Evolutionary conservation across 2,888 invertebrate genomes (phyloP).

Genomic region (Acronicta aceris): DNA sequence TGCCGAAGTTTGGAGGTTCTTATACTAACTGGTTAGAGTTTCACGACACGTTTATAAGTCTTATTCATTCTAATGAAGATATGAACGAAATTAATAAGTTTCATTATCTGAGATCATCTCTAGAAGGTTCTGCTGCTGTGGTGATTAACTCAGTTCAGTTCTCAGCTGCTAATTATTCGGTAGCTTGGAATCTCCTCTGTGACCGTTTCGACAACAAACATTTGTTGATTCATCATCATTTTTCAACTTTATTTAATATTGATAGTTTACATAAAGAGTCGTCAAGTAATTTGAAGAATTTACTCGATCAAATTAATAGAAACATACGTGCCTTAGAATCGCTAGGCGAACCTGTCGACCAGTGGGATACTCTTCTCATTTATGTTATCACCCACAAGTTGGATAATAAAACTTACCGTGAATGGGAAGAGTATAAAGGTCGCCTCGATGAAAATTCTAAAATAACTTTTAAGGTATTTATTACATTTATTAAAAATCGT

Average conservation of each 20-base stretch:
- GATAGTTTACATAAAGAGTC: background rate
- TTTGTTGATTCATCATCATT: background rate
- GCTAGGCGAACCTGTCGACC: background rate
- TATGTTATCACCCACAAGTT: background rate
- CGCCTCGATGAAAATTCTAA: slow-evolving; percentile 4
- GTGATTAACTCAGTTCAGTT: background rate
- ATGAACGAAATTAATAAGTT: no score
- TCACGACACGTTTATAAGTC: no score
- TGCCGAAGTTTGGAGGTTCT: no score
- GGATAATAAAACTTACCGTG: slow-evolving; percentile 5
- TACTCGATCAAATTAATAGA: background rate
- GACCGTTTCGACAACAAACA: background rate
- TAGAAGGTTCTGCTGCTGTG: background rate
- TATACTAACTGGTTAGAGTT: no score
- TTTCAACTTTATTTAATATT: background rate
- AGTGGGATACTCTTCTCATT: background rate
- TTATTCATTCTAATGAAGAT: no score
- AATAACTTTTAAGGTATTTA: slow-evolving; percentile 22
- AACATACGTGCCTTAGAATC: background rate
- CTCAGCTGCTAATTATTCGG: background rate
- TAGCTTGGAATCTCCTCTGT: background rate
- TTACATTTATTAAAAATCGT: background rate
- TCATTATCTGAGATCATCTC: no score
- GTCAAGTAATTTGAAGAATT: background rate
- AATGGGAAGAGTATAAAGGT: slow-evolving; percentile 8